phyloP scores from a whole-genome alignment of 2,888 invertebrate genomes.

The Busseola fusca region DNA sequence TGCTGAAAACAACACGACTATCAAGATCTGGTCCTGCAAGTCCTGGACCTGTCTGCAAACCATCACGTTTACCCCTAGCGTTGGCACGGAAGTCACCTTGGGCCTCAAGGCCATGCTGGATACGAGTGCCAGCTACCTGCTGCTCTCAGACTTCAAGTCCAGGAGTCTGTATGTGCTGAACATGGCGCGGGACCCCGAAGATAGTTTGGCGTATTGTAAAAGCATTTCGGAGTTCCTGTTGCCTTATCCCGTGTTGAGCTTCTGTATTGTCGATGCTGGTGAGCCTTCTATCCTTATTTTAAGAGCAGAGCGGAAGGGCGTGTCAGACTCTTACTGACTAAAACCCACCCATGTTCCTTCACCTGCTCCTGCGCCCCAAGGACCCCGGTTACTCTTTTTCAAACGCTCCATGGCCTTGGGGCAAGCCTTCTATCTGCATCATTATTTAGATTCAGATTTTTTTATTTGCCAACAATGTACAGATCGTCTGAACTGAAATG shows the following conservation, averaged over 20 bases:
- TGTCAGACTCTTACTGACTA: too few species aligned
- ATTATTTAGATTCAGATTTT: too few species aligned
- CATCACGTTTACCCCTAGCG: slow-evolving; percentile 90
- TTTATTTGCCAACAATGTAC: too few species aligned
- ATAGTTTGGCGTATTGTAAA: slow-evolving; percentile 91
- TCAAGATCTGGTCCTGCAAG: slow-evolving; percentile 98
- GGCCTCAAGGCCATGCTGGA: slow-evolving; percentile 95
- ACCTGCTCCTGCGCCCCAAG: too few species aligned
- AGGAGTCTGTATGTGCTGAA: slow-evolving; percentile 95
- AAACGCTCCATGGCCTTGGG: too few species aligned
- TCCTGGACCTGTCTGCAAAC: slow-evolving; percentile 98
- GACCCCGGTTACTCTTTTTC: too few species aligned
- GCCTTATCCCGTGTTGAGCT: slow-evolving; percentile 96
- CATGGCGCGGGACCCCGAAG: slow-evolving; percentile 86
- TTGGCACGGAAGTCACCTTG: slow-evolving; percentile 70
- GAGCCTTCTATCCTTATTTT: slow-evolving; percentile 44
- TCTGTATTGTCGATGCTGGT: slow-evolving; percentile 95
- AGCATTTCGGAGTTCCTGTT: slow-evolving; percentile 96
- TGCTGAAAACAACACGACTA: slow-evolving; percentile 95
- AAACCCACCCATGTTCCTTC: too few species aligned
- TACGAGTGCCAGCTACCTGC: slow-evolving; percentile 94
- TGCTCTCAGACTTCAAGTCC: slow-evolving; percentile 96
- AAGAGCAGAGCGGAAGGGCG: too few species aligned
- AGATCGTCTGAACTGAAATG: too few species aligned
- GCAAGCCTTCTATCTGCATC: too few species aligned